These are phyloP conservation scores for Phenganax subtilis DNA, from an alignment of 92 coral and sea anemone genomes.

Conservation along the genomic window DNA sequence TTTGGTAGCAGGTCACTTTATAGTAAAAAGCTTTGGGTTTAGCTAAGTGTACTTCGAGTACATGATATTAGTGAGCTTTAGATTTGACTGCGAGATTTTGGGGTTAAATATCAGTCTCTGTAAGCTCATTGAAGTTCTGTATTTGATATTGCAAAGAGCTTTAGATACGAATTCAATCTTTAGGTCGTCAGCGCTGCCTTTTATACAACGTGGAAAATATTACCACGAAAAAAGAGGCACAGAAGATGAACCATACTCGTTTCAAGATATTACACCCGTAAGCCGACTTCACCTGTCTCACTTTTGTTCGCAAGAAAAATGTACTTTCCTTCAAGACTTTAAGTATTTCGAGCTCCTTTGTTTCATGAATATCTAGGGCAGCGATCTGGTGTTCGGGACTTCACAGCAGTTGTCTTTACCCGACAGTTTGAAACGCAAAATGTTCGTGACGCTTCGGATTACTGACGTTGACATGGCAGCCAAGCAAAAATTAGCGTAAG, in stretches of 20 bases:
- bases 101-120: no score
- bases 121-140: no score
- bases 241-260: constrained; percentile 64
- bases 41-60: no score
- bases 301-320: background rate
- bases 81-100: no score
- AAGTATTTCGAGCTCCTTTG: background rate
- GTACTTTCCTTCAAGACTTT: background rate
- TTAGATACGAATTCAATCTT: background rate
- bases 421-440: constrained; percentile 62
- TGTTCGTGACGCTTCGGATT: constrained; percentile 72
- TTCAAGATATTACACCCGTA: constrained; percentile 69
- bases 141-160: background rate
- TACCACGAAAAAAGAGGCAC: constrained; percentile 64
- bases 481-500: constrained; percentile 75
- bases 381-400: constrained; percentile 69
- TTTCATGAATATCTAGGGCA: constrained; percentile 55
- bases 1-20: constrained; percentile 98
- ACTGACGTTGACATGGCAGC: constrained; percentile 84
- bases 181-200: constrained; percentile 91
- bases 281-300: background rate
- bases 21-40: no score
- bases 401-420: constrained; percentile 80
- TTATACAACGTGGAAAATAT: constrained; percentile 83
- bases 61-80: no score